A percentile compares a stretch with the other conserved stretches of the same genome.
phyloP scores from a whole-genome alignment of 2,797 vertebrate genomes.

The Sebastes matsubarae region DNA sequence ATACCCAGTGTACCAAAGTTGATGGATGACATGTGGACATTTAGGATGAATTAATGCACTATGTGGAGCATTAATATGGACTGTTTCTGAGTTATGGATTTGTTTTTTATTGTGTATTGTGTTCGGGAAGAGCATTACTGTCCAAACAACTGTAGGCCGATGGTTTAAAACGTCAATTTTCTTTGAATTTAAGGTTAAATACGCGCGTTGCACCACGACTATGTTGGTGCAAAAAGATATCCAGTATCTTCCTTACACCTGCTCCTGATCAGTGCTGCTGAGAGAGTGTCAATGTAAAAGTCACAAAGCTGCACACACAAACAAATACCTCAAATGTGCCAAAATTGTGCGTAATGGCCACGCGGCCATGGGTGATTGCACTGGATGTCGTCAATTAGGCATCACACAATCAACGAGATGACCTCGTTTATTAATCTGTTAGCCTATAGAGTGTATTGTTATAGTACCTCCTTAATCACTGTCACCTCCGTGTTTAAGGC shows the following conservation, averaged over 20 bases:
- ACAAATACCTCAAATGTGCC: constrained; percentile 72
- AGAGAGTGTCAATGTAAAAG: constrained; percentile 13
- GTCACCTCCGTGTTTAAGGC: constrained; percentile 54
- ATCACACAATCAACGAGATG: constrained; percentile 71
- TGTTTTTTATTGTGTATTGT: constrained; percentile 83
- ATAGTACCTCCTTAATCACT: constrained; percentile 46
- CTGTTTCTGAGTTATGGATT: constrained; percentile 64
- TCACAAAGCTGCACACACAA: constrained; percentile 41
- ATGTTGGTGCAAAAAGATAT: neutral
- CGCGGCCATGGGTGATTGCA: constrained; percentile 64
- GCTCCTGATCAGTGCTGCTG: constrained; percentile 42
- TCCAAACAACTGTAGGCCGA: constrained; percentile 13
- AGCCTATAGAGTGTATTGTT: constrained; percentile 39
- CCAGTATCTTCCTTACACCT: neutral
- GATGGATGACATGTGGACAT: constrained; percentile 35
- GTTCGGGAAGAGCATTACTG: constrained; percentile 38
- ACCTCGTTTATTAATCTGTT: constrained; percentile 53
- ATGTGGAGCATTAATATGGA: constrained; percentile 63
- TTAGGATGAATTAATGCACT: constrained; percentile 79
- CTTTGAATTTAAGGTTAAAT: constrained; percentile 2
- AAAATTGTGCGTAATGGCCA: constrained; percentile 57
- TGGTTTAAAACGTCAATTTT: constrained; percentile 22
- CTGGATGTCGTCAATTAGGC: constrained; percentile 76
- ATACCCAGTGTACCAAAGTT: constrained; percentile 34
- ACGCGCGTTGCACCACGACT: neutral